Base-by-base conservation (phyloP, 2,888 invertebrate genomes). In the Callosobruchus maculatus region DNA sequence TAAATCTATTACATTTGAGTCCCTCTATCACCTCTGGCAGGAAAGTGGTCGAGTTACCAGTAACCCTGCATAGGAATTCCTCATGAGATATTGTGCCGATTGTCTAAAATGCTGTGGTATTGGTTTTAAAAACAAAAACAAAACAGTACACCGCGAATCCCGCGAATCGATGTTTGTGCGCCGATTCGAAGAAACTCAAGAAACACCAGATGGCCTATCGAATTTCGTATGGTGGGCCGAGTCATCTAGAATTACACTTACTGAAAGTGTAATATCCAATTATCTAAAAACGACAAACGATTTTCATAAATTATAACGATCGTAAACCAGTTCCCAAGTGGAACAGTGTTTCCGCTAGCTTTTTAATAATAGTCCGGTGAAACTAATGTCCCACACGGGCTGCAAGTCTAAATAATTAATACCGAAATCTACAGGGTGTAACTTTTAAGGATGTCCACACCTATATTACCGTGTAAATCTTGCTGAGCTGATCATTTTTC, bases 241-340 rank as follows among this genome's bases (percentile, higher is more conserved):
- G 49, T 13, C 49, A 49, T 49, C 49, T 49, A 49, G 18, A 49
- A 49, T 49, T 49, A 49, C 49, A 49, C 49, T 49, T 49, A 13
- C 49, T 49, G 49, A 49, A 49, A 49, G 49, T 0, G 13, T 49
- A 49, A 49, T 49, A 49, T 49, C 49, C 49, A 49, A 49, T 49
- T 49, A 49, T 49, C 49, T 49, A 49, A 49, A 49, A 49, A 49
- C 49, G 49, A 49, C 49, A 49, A 49, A 49, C 49, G 49, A 49
- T 49, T 49, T 49, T 49, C 49, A 49, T 49, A 49, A 49, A 49
- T 49, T 49, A 49, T 49, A 49, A 49, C 13, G 18, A 73, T 70
- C 68, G 67, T 21, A 70, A 73, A 73, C 73, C 73, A 73, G 73
- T 73, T 67, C 49, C 20, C 70, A 73, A 70, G 70, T 73, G 70